These are phyloP conservation scores for Trisateles emortualis DNA, from an alignment of 2,888 invertebrate genomes.

Conservation along the genomic window DNA sequence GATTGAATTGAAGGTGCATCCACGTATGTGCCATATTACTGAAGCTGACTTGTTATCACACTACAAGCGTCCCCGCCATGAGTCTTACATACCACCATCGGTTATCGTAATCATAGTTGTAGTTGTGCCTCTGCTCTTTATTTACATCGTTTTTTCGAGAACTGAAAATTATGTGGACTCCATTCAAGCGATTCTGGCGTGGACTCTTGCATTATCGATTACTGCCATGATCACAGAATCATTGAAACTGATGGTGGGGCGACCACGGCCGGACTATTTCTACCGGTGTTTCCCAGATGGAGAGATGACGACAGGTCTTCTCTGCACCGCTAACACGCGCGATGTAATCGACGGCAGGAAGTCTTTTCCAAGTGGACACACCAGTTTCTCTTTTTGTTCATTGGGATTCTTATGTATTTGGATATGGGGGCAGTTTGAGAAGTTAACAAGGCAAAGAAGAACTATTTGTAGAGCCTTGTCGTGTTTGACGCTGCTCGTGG, in stretches of 20 bases:
- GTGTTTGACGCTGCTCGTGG: slow-evolving; percentile 87
- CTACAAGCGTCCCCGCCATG: slow-evolving; percentile 90
- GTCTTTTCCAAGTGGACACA: slow-evolving; percentile 96
- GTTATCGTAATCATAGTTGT: slow-evolving; percentile 88
- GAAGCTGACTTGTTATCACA: slow-evolving; percentile 90
- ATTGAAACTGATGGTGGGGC: slow-evolving; percentile 87
- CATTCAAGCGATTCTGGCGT: slow-evolving; percentile 75
- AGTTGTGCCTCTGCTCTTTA: slow-evolving; percentile 86
- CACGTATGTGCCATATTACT: slow-evolving; percentile 91
- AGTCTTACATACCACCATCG: slow-evolving; percentile 89
- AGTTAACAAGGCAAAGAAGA: slow-evolving; percentile 87
- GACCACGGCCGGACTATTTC: slow-evolving; percentile 94
- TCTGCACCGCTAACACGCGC: slow-evolving; percentile 88
- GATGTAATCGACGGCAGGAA: slow-evolving; percentile 92
- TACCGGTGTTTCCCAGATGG: slow-evolving; percentile 94
- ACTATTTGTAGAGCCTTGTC: slow-evolving; percentile 87
- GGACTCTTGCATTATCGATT: slow-evolving; percentile 88
- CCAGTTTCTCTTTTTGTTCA: slow-evolving; percentile 92
- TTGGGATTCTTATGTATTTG: slow-evolving; percentile 91
- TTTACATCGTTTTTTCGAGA: slow-evolving; percentile 66
- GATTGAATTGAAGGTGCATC: slow-evolving; percentile 87
- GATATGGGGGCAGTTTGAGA: slow-evolving; percentile 89
- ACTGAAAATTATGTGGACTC: slow-evolving; percentile 51
- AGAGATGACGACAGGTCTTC: slow-evolving; percentile 70
- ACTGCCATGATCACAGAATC: slow-evolving; percentile 89